Base-by-base conservation (phyloP, 2,797 vertebrate species). In the Gastrophryne carolinensis region DNA sequence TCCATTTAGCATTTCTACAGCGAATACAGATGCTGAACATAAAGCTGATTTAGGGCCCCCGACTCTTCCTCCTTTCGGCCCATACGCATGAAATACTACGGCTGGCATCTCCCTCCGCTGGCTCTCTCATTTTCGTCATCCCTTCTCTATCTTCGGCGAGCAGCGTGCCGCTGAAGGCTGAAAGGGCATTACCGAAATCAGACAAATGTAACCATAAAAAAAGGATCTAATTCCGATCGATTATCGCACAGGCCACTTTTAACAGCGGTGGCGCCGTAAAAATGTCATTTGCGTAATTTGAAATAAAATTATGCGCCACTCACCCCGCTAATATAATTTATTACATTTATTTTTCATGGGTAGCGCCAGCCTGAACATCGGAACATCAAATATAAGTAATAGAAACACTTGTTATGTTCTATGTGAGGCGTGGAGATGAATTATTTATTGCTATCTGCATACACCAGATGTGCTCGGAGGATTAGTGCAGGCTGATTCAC, bases 381-480 rank as follows among this genome's bases (percentile, higher is more conserved):
- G n/a, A 37, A 50, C 47, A 62, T 73, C 58, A 41, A 44, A 54
- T 73, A n/a, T 41, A 63, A 63, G 70, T 41, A 63, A 73, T 53
- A 63, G 58, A 32, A 63, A 39, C 60, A 29, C 54, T 52, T 30
- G 47, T 63, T 73, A 63, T 37, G 23, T 52, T 53, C 70, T 41
- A 13, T 54, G 58, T 23, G 60, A 54, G 8, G n/a, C 70, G 32
- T 41, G 58, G 34, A 2, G n/a, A 62, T 63, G 58, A 52, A 73
- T 73, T 63, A 63, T 73, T 73, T 63, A 63, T 63, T 19, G 58
- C 58, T 63, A 73, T 73, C 70, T 73, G 32, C 70, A 73, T 73
- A 52, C n/a, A 27, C 23, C 70, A 73, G 70, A 73, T 73, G 58
- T 73, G 70, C 37, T 21, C 44, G 6, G 47, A 63, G 70, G 70